Evolutionary conservation across 92 coral and sea anemone species (phyloP).

Genomic region (Epizoanthus rinbou): DNA sequence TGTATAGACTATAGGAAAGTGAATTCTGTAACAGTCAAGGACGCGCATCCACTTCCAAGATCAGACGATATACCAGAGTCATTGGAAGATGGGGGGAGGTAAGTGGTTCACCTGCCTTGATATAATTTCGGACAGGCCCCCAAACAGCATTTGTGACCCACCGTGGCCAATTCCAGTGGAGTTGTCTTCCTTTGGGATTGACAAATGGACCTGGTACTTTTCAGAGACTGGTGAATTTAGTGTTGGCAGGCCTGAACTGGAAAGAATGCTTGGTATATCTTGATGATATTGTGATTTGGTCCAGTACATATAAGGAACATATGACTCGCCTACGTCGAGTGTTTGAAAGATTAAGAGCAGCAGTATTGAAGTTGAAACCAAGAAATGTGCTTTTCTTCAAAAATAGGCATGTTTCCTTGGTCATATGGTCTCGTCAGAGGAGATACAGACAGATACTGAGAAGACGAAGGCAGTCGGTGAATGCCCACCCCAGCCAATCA

Average conservation of each 20-base stretch:
- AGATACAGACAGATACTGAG: no score
- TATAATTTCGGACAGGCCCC: conserved; percentile 36
- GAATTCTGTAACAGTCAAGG: conserved; percentile 43
- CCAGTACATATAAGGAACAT: conserved; percentile 45
- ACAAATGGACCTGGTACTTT: conserved; percentile 52
- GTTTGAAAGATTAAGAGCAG: conserved; percentile 31
- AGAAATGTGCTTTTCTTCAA: conserved; percentile 45
- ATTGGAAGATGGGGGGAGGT: conserved; percentile 27
- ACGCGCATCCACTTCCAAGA: conserved; percentile 54
- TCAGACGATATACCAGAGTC: conserved; percentile 42
- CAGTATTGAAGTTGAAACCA: conserved; percentile 47
- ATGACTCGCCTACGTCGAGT: conserved; percentile 21
- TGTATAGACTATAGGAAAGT: conserved; percentile 44
- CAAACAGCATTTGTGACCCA: conserved; percentile 35
- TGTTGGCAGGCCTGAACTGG: conserved; percentile 38
- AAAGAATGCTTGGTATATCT: conserved; percentile 50
- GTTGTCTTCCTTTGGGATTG: conserved; percentile 41
- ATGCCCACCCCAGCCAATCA: no score
- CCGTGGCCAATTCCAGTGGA: conserved; percentile 48
- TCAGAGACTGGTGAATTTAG: conserved; percentile 47
- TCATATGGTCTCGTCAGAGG: conserved; percentile 32
- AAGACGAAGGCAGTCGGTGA: no score
- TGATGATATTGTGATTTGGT: conserved; percentile 56
- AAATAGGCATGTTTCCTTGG: conserved; percentile 41
- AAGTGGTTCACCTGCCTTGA: conserved; percentile 25